Percentiles rank a stretch among this genome's conserved stretches.
These are phyloP conservation scores for Eupithecia subumbrata DNA, from an alignment of 2,888 invertebrate species.

Conservation along the genomic window DNA sequence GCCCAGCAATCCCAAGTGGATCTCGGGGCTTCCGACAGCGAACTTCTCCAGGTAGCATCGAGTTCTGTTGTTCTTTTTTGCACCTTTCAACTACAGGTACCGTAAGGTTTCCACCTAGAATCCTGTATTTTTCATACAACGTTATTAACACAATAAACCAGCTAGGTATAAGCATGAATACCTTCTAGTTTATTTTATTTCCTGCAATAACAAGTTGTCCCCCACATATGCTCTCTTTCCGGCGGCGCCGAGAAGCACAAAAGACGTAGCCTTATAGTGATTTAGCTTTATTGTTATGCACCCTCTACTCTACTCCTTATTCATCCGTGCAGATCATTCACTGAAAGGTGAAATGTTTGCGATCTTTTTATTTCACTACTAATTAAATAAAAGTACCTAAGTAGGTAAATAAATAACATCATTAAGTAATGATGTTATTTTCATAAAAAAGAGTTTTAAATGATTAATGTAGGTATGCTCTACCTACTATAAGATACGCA, in stretches of 20 bases:
- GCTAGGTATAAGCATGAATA: conserved; percentile 34
- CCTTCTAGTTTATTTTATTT: conserved; percentile 75
- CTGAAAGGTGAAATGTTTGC: conserved; percentile 48
- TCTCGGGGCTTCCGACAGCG: not conserved
- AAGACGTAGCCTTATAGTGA: conserved; percentile 73
- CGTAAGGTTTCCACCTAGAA: not conserved
- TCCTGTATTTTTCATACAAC: not conserved
- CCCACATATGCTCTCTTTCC: conserved; percentile 79
- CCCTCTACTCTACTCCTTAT: conserved; percentile 55
- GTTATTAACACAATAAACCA: conserved; percentile 25
- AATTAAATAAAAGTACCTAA: conserved; percentile 37
- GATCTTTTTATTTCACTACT: conserved; percentile 27
- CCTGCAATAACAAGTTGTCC: conserved; percentile 74
- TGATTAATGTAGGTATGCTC: too few species aligned
- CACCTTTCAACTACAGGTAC: not conserved
- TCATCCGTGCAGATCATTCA: conserved; percentile 66
- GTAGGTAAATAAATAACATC: too few species aligned
- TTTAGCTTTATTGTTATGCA: conserved; percentile 83
- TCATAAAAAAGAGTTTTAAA: not conserved
- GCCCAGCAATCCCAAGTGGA: not conserved
- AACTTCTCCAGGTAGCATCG: not conserved
- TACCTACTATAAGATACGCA: too few species aligned
- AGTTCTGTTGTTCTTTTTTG: not conserved
- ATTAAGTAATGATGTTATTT: not conserved
- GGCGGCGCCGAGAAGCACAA: conserved; percentile 81